phyloP scores from a whole-genome alignment of 2,797 vertebrate species.

The Salmo trutta region DNA sequence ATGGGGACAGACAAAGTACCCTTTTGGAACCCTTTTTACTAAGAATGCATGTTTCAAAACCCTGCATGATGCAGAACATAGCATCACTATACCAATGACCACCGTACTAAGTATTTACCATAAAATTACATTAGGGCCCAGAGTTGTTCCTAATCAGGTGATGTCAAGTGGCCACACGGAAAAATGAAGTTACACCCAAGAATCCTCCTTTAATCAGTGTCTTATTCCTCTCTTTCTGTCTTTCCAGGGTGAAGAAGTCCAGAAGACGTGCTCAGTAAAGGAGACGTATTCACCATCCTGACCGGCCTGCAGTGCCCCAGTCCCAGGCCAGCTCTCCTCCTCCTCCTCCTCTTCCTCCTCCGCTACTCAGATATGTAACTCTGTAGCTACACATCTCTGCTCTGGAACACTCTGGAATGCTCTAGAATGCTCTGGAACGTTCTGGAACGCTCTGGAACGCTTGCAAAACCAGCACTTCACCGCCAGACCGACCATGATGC shows the following conservation, averaged over 20 bases:
- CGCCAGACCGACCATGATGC: not conserved
- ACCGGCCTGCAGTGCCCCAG: constrained; percentile 1
- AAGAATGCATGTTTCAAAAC: not conserved
- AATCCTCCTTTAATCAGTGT: constrained; percentile 1
- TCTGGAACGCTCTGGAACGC: not conserved
- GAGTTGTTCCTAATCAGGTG: too few relatives aligned
- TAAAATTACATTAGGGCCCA: too few relatives aligned
- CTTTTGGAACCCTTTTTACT: too few relatives aligned
- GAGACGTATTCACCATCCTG: constrained; percentile 20
- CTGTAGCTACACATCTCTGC: not conserved
- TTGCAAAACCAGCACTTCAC: constrained; percentile 15
- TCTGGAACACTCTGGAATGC: not conserved
- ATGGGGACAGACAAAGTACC: too few relatives aligned
- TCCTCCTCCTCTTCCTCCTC: constrained; percentile 20
- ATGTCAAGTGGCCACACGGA: too few relatives aligned
- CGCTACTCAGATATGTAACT: not conserved
- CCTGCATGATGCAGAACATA: not conserved
- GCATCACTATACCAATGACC: not conserved
- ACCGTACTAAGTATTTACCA: too few relatives aligned
- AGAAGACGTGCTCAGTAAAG: constrained; percentile 65
- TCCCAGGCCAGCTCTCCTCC: constrained; percentile 34
- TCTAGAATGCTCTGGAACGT: not conserved
- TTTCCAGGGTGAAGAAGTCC: constrained; percentile 77
- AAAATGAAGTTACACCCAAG: not conserved
- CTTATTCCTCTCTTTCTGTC: constrained; percentile 12